phyloP scores from a whole-genome alignment of 2,888 invertebrate species.

The Calliphora vomitoria region DNA sequence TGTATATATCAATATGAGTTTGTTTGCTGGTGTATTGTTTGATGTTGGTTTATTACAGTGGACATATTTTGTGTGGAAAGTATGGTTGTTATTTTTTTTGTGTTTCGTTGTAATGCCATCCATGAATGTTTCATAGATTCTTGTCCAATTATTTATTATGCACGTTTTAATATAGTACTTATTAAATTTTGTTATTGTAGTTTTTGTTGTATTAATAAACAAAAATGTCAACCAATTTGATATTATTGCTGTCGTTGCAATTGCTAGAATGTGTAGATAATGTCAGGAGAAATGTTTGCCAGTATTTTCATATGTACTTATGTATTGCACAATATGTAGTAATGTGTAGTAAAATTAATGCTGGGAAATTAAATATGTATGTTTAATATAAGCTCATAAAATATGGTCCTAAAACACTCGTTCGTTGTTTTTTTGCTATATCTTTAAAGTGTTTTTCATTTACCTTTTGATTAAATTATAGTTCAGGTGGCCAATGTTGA shows the following conservation, averaged over 20 bases:
- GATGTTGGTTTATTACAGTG: slow-evolving; percentile 61
- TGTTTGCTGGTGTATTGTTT: slow-evolving; percentile 33
- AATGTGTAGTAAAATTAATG: not conserved
- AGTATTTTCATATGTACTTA: not conserved
- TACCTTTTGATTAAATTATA: no score
- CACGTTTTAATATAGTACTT: slow-evolving; percentile 74
- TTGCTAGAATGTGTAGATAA: slow-evolving; percentile 57
- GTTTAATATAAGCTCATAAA: no score
- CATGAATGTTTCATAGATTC: slow-evolving; percentile 68
- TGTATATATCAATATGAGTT: slow-evolving; percentile 19
- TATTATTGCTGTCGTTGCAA: slow-evolving; percentile 72
- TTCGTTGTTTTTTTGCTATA: no score
- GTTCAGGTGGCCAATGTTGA: no score
- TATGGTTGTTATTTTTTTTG: not conserved
- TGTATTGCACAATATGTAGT: not conserved
- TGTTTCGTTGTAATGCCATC: slow-evolving; percentile 9
- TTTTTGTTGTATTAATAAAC: slow-evolving; percentile 69
- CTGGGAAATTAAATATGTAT: not conserved
- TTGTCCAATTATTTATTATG: slow-evolving; percentile 73
- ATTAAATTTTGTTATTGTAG: slow-evolving; percentile 70
- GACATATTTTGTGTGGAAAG: slow-evolving; percentile 55
- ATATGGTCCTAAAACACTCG: no score
- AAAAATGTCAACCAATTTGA: slow-evolving; percentile 72
- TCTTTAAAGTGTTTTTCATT: no score
- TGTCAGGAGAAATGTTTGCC: slow-evolving; percentile 49